A percentile compares a stretch with the other conserved stretches of the same genome.
These are phyloP conservation scores for Scarus forsteni DNA, from an alignment of 2,797 vertebrate species.

Conservation along the genomic window DNA sequence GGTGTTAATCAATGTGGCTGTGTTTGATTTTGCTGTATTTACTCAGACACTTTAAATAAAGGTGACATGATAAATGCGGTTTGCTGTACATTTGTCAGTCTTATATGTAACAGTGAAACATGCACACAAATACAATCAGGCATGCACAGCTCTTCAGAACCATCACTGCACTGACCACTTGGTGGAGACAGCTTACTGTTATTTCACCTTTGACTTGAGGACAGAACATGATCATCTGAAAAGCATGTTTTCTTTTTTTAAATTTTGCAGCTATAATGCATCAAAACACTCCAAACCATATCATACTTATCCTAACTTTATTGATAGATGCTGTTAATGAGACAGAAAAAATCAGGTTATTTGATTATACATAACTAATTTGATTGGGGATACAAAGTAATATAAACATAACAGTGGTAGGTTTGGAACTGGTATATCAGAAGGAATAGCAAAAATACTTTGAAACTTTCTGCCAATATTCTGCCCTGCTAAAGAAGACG, in stretches of 20 bases:
- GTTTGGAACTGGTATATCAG: too few relatives aligned
- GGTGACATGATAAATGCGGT: constrained; percentile 3
- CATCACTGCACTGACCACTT: constrained; percentile 20
- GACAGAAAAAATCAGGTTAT: too few relatives aligned
- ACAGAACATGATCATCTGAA: not conserved
- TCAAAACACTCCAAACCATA: too few relatives aligned
- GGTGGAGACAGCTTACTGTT: constrained; percentile 31
- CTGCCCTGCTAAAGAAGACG: too few relatives aligned
- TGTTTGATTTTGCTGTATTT: constrained; percentile 22
- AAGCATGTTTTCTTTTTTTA: not conserved
- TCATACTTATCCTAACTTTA: too few relatives aligned
- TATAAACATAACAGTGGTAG: too few relatives aligned
- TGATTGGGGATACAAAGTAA: too few relatives aligned
- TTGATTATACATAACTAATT: too few relatives aligned
- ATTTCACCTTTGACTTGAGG: not conserved
- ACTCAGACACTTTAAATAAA: constrained; percentile 56
- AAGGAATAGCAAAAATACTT: too few relatives aligned
- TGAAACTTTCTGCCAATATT: too few relatives aligned
- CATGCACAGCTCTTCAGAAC: not conserved
- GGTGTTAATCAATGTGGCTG: not conserved
- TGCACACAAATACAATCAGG: not conserved
- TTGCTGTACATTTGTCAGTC: not conserved
- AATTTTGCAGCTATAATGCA: not conserved
- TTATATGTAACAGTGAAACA: too few relatives aligned
- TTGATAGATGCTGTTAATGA: too few relatives aligned